A percentile compares a stretch with the other conserved stretches of the same genome.
Conservation (phyloP, 2,888 invertebrate species). For the Horisme vitalbata region DNA sequence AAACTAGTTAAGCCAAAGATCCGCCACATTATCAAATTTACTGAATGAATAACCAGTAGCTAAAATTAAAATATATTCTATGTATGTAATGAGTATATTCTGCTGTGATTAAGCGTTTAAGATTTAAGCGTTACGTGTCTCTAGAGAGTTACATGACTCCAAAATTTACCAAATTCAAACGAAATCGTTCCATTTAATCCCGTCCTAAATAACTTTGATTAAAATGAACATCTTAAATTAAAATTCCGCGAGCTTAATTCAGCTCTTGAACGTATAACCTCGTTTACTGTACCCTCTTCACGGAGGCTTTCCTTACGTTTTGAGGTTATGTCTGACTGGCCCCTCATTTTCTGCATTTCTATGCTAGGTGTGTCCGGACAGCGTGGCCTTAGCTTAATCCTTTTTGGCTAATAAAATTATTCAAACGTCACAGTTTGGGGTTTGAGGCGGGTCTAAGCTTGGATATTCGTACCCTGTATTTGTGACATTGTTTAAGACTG, state of each 20-base stretch:
- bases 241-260: constrained; percentile 54
- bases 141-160: background rate
- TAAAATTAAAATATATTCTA: no score
- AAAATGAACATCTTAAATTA: constrained; percentile 48
- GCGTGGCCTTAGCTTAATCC: constrained; percentile 34
- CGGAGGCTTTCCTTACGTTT: constrained; percentile 52
- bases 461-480: background rate
- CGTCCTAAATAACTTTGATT: constrained; percentile 38
- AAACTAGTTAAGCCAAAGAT: no score
- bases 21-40: no score
- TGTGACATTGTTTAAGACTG: background rate
- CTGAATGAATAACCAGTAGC: no score
- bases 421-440: constrained; percentile 25
- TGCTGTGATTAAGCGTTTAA: no score
- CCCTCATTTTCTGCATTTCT: constrained; percentile 48
- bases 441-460: constrained; percentile 3
- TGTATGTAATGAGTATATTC: no score
- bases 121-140: background rate
- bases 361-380: constrained; percentile 34
- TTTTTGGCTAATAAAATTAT: constrained; percentile 38
- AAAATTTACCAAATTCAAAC: background rate
- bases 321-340: constrained; percentile 52
- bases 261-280: constrained; percentile 61
- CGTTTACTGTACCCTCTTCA: constrained; percentile 67
- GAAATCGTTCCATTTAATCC: constrained; percentile 7